Base-by-base conservation (phyloP, 2,888 invertebrate genomes). In the Branchellion lobata region DNA sequence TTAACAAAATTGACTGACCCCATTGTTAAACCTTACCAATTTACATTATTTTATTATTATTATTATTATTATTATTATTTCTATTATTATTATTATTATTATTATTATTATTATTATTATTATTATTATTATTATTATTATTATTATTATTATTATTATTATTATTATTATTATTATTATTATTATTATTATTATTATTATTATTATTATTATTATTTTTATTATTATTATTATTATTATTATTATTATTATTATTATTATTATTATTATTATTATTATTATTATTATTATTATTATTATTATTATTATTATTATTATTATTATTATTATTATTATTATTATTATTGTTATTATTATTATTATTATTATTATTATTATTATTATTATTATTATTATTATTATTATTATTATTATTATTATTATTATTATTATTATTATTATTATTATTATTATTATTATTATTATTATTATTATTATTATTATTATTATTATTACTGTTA, bases 301-400 rank as follows among this genome's bases (percentile, higher is more conserved):
- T 11, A 74, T 34, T 11, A 74, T 47, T 11, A 74, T 74, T 11
- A 74, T 8, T 11, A 74, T 74, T 11, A 74, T 74, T 11, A 74
- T 74, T 11, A 40, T 74, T 11, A 74, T 74, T 11, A 74, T 74
- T 11, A 74, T 74, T 11, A 74, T 40, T 11, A 74, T 74, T 11
- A 47, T 74, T 11, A 40, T 40, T 11, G 34, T 74, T 11, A 74
- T 74, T 11, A 74, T 74, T 11, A 74, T 74, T 11, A 74, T 8
- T 11, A 74, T 74, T n/a, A 40, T 47, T 11, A 74, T 74, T 11
- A 29, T 53, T 5, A 29, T 51, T 21, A 51, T 53, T 1, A 51
- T 75, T 21, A 51, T 53, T 21, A 75, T 75, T 21, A 75, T 53
- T 21, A 75, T 75, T 21, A 51, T 53, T 5, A 76, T 57, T 5